Base-by-base conservation (phyloP, 2,888 invertebrate species). In the Drosophila nigritarsus region DNA sequence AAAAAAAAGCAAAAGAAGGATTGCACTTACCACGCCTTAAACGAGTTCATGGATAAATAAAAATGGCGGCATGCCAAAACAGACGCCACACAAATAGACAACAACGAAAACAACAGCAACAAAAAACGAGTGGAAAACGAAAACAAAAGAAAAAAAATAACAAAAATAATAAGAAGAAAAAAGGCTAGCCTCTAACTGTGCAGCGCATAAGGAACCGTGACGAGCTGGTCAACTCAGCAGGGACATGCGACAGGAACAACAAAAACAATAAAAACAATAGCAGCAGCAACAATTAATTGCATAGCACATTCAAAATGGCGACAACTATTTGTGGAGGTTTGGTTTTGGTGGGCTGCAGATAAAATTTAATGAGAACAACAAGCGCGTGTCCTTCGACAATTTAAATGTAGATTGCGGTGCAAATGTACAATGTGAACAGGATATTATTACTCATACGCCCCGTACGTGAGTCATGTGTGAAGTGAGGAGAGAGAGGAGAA, bases 41-140 rank as follows among this genome's bases (percentile, higher is more conserved):
- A 83, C 77, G 78, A 84, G 80, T 86, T 80, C 79, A 80, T 82
- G 82, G 79, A 77, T 81, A 82, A 77, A 84, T 78, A 82, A 81
- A 90, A 88, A 89, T 91, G 90, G 91, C 91, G 85, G 78, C 73
- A 79, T 90, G 91, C 91, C 90, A 90, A 89, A 77, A 72, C 71
- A 65, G 70, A 75, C 73, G 66, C 64, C 62, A 75, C 65, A 65
- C 60, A 74, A 67, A 73, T 65, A 42, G 69, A 38, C 65, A 73
- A 62, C 49, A 59, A 32, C 63, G 73, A 27, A 61, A 73, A 60
- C 40, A 55, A 40, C 65, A 74, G 61, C 49, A 65, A 62, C 24
- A 62, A 59, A 7, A 53, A 30, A 5, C 18, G 11, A 48, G 20
- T 49, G 30, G 9, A 36, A 49, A 61, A 45, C 6, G 50, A 55